Base-by-base conservation (phyloP, 1,140 invertebrate species). In the Anagrus nilaparvatae region DNA sequence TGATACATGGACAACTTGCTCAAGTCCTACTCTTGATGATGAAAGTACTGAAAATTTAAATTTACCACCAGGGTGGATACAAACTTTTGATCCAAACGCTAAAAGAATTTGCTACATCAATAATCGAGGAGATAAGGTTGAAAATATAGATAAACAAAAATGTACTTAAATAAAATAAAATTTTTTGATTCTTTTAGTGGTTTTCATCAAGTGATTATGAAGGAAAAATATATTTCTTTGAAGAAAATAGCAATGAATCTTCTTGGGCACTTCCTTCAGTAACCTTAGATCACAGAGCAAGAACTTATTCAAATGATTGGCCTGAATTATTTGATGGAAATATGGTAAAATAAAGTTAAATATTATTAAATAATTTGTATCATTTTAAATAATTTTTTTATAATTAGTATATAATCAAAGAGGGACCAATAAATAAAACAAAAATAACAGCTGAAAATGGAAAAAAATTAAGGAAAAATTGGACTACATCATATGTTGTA, bases 401-500 rank as follows among this genome's bases (percentile, higher is more conserved):
- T 25, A 6, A 25, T 32, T 45, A 71, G 68, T 61, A 60, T 44
- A 63, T 71, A 38, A 52, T 77, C 5, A 69, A 72, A 47, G 76
- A 82, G 59, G 76, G 78, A 35, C 59, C 62, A 25, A 55, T 84
- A 34, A 75, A 77, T 47, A 69, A 77, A 49, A 83, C 81, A 1
- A 82, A 81, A 64, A 75, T 77, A 50, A 75, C 72, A 7, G 34
- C 44, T 13, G 79, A 81, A 58, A 75, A 75, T 51, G 77, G 78
- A 2, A 82, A 82, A 61, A 78, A 80, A 58, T 63, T 77, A 16
- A 68, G 76, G 41, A 83, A 83, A 64, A 77, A 78, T 59, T 83
- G 80, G 79, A 67, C 67, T 3, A 65, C 72, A 36, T 75, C 73
- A 36, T 77, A 78, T 57, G 74, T 77, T 51, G 72, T 81, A 16